Percentiles rank a stretch among this genome's conserved stretches.
Conservation (phyloP, 2,888 invertebrate genomes). For the Ophioninae sp. region DNA sequence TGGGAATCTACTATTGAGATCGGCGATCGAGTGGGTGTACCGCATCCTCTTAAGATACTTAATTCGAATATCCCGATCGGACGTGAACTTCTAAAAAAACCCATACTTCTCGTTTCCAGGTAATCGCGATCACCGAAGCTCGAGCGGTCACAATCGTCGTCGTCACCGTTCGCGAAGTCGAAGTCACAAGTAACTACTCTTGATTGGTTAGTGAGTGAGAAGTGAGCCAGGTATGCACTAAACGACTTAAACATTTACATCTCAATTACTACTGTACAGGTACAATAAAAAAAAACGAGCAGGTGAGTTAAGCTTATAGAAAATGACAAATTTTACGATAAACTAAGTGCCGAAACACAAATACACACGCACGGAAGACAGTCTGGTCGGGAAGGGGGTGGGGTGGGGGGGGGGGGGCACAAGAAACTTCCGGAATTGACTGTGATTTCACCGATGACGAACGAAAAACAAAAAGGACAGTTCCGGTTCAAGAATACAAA, state of each 20-base stretch:
- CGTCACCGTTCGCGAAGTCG: slow-evolving; percentile 80
- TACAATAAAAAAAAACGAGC: slow-evolving; percentile 70
- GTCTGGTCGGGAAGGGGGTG: too few relatives aligned
- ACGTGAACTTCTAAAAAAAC: background rate
- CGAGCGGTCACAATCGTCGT: slow-evolving; percentile 77
- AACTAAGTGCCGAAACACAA: slow-evolving; percentile 49
- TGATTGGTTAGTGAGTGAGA: slow-evolving; percentile 81
- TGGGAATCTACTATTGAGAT: too few relatives aligned
- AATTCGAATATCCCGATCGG: too few relatives aligned
- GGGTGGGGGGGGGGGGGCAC: slow-evolving; percentile 6
- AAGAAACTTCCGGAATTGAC: slow-evolving; percentile 2
- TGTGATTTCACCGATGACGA: slow-evolving; percentile 15
- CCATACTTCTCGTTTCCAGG: slow-evolving; percentile 65
- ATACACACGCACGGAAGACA: too few relatives aligned
- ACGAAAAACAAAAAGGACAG: slow-evolving; percentile 1
- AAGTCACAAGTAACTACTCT: slow-evolving; percentile 81
- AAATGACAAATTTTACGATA: slow-evolving; percentile 71
- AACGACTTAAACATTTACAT: slow-evolving; percentile 78
- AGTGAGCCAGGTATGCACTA: slow-evolving; percentile 80
- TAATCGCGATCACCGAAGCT: slow-evolving; percentile 77
- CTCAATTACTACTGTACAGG: slow-evolving; percentile 80
- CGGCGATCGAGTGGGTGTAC: too few relatives aligned
- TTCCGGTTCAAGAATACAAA: slow-evolving; percentile 1
- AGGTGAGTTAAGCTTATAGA: slow-evolving; percentile 79
- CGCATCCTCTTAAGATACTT: too few relatives aligned